These are phyloP conservation scores for Isotomurus palustris DNA, from an alignment of 2,888 invertebrate species.

Conservation along the genomic window DNA sequence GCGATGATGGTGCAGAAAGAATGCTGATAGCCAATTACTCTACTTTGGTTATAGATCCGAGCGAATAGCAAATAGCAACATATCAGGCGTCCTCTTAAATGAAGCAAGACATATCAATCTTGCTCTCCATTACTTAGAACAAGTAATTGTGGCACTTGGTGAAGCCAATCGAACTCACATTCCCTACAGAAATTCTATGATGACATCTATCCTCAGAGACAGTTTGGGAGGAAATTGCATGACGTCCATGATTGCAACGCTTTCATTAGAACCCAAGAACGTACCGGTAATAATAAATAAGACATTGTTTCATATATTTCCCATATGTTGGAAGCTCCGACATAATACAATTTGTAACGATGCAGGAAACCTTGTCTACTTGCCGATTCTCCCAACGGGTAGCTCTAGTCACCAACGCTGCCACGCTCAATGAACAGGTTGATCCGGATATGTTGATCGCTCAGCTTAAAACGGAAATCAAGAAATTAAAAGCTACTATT, in stretches of 20 bases:
- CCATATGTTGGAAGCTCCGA: not conserved
- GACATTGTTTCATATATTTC: not conserved
- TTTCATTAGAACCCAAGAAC: constrained; percentile 49
- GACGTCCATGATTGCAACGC: constrained; percentile 56
- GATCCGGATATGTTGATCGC: constrained; percentile 53
- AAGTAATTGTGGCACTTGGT: constrained; percentile 50
- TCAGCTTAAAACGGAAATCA: constrained; percentile 52
- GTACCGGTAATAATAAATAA: constrained; percentile 47
- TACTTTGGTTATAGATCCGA: constrained; percentile 51
- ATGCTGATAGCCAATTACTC: not conserved
- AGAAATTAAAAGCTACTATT: constrained; percentile 49
- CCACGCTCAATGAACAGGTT: constrained; percentile 51
- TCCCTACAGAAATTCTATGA: constrained; percentile 55
- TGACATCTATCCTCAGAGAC: constrained; percentile 56
- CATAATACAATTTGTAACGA: not conserved
- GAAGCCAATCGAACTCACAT: constrained; percentile 49
- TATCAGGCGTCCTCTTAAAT: constrained; percentile 52
- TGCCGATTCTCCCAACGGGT: constrained; percentile 58
- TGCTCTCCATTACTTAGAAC: constrained; percentile 57
- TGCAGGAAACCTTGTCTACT: constrained; percentile 56
- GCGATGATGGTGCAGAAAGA: not conserved
- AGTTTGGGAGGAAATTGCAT: constrained; percentile 57
- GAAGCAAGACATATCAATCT: constrained; percentile 58
- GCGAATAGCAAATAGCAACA: constrained; percentile 54
- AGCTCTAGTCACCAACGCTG: constrained; percentile 53